These are phyloP conservation scores for Xyrichtys novacula DNA, from an alignment of 2,797 vertebrate species.

Conservation along the genomic window DNA sequence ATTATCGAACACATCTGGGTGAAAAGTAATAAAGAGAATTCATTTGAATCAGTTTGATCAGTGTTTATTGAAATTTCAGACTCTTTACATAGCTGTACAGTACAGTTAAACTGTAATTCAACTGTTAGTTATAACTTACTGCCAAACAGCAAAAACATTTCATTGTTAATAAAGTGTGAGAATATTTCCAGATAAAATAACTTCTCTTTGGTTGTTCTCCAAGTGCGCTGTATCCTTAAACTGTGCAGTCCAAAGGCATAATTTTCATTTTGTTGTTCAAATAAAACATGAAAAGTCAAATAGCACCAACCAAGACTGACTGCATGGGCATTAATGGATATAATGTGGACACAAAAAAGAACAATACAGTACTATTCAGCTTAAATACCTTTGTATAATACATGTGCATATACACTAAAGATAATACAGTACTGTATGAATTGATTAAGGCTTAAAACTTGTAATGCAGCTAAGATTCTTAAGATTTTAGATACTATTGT, in stretches of 20 bases:
- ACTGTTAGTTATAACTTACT: not conserved
- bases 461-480: slow-evolving; percentile 35
- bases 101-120: slow-evolving; percentile 11
- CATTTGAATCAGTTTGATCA: not conserved
- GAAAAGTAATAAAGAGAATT: not conserved
- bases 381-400: slow-evolving; percentile 34
- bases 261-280: slow-evolving; percentile 9
- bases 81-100: slow-evolving; percentile 18
- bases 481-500: slow-evolving; percentile 40
- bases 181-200: slow-evolving; percentile 19
- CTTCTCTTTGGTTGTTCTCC: slow-evolving; percentile 52
- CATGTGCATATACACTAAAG: slow-evolving; percentile 26
- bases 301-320: slow-evolving; percentile 54
- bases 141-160: slow-evolving; percentile 3
- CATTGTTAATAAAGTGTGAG: slow-evolving; percentile 19
- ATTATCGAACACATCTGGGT: not conserved
- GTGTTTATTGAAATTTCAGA: slow-evolving; percentile 47
- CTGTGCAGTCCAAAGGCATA: slow-evolving; percentile 36
- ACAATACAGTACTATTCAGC: slow-evolving; percentile 24
- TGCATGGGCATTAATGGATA: slow-evolving; percentile 11
- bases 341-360: slow-evolving; percentile 16
- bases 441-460: slow-evolving; percentile 39
- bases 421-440: slow-evolving; percentile 47
- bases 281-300: slow-evolving; percentile 31
- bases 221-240: slow-evolving; percentile 4